Conservation (phyloP, 1,140 invertebrate species). For the Drosophila watanabei region DNA sequence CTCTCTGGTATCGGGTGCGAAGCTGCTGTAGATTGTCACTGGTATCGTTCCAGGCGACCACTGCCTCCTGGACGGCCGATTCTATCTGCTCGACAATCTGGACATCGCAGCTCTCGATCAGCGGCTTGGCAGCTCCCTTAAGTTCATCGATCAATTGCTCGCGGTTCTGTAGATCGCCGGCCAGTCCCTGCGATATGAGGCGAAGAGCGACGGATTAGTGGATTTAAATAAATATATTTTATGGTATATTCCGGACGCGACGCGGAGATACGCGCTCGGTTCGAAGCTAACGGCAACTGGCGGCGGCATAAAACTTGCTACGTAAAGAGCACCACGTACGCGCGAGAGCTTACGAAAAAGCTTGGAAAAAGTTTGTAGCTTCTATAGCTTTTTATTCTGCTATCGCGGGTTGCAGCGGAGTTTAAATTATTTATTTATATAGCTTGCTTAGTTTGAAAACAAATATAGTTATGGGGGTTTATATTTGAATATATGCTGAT, state of each 20-base stretch:
- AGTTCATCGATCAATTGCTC: constrained; percentile 91
- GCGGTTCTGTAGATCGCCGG: constrained; percentile 88
- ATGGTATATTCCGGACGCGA: constrained; percentile 9
- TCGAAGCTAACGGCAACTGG: constrained; percentile 75
- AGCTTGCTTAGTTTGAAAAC: neutral
- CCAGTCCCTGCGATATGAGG: constrained; percentile 86
- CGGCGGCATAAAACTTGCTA: constrained; percentile 24
- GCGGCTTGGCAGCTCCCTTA: constrained; percentile 89
- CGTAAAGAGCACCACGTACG: constrained; percentile 28
- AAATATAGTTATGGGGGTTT: neutral
- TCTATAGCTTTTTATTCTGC: constrained; percentile 9
- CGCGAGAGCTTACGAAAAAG: constrained; percentile 48
- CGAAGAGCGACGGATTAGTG: constrained; percentile 15
- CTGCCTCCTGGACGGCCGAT: constrained; percentile 90
- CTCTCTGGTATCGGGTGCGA: constrained; percentile 91
- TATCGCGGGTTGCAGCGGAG: neutral
- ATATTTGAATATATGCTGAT: neutral
- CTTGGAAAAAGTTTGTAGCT: constrained; percentile 2
- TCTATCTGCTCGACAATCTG: constrained; percentile 90
- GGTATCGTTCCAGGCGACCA: constrained; percentile 91
- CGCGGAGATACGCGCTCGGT: constrained; percentile 59
- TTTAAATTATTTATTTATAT: neutral
- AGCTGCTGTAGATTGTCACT: constrained; percentile 90
- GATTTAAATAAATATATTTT: neutral
- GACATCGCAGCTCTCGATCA: constrained; percentile 89